These are phyloP conservation scores for Rattus norvegicus DNA, from an alignment of 2,113 vertebrate species.

Conservation along the genomic window DNA sequence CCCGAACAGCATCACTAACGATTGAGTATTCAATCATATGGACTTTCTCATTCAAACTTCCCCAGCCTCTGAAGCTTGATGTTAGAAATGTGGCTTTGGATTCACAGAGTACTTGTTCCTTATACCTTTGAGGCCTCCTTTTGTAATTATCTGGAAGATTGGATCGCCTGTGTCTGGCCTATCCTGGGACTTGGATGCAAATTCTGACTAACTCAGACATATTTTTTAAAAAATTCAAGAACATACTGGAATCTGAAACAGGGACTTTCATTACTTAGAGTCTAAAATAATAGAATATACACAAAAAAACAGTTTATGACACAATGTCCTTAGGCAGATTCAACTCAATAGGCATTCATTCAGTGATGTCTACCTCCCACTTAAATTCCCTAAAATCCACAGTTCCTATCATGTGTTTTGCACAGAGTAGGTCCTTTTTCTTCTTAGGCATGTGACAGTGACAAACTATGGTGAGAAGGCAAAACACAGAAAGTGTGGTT, in stretches of 20 bases:
- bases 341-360: no score
- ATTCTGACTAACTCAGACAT: not conserved
- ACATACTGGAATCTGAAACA: not conserved
- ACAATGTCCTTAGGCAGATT: not conserved
- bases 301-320: not conserved
- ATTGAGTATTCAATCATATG: not conserved
- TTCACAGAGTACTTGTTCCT: not conserved
- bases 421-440: not conserved
- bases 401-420: not conserved
- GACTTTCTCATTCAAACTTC: no score
- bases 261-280: not conserved
- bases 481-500: not conserved
- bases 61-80: not conserved
- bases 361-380: not conserved
- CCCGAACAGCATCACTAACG: not conserved
- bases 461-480: not conserved
- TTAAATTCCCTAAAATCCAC: not conserved
- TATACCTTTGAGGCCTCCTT: not conserved
- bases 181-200: not conserved
- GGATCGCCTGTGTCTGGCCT: not conserved
- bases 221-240: not conserved
- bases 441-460: not conserved
- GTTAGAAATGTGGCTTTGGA: not conserved
- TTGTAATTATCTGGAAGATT: not conserved
- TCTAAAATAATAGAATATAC: constrained; percentile 4